phyloP scores from a whole-genome alignment of 2,797 vertebrate genomes.

The Naso thynnoides region DNA sequence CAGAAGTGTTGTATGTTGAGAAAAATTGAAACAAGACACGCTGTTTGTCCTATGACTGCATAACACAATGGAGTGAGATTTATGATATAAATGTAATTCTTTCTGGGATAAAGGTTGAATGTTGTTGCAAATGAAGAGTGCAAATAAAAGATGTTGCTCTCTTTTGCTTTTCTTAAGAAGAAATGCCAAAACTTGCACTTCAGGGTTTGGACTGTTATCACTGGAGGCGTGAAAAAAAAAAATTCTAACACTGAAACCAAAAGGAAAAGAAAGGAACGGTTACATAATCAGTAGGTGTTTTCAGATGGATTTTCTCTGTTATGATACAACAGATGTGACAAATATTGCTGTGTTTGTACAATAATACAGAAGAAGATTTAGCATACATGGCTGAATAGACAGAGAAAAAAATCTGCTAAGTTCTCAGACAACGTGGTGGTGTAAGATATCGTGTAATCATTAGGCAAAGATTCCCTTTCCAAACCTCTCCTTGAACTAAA shows the following conservation, averaged over 20 bases:
- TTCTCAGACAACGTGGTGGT: slow-evolving; percentile 23
- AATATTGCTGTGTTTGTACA: not conserved
- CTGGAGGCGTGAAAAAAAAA: slow-evolving; percentile 9
- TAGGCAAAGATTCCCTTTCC: slow-evolving; percentile 51
- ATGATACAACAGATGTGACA: slow-evolving; percentile 7
- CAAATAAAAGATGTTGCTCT: not conserved
- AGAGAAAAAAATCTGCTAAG: slow-evolving; percentile 1
- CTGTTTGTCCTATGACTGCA: slow-evolving; percentile 17
- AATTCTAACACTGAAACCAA: not conserved
- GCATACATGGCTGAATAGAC: slow-evolving; percentile 21
- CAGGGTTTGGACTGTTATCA: not conserved
- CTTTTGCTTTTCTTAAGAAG: not conserved
- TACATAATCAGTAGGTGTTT: slow-evolving; percentile 16
- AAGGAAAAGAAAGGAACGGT: not conserved
- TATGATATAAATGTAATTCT: slow-evolving; percentile 19
- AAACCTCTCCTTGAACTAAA: slow-evolving; percentile 60
- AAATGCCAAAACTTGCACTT: slow-evolving; percentile 18
- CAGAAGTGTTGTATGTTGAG: not conserved
- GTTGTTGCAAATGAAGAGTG: not conserved
- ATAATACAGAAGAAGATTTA: not conserved
- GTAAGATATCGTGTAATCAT: slow-evolving; percentile 31
- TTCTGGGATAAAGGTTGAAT: not conserved
- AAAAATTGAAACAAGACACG: not conserved
- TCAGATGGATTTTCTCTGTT: slow-evolving; percentile 12
- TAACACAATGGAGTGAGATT: slow-evolving; percentile 9